Conservation (phyloP, 1,140 invertebrate species). For the Macrocentrus cingulum region DNA sequence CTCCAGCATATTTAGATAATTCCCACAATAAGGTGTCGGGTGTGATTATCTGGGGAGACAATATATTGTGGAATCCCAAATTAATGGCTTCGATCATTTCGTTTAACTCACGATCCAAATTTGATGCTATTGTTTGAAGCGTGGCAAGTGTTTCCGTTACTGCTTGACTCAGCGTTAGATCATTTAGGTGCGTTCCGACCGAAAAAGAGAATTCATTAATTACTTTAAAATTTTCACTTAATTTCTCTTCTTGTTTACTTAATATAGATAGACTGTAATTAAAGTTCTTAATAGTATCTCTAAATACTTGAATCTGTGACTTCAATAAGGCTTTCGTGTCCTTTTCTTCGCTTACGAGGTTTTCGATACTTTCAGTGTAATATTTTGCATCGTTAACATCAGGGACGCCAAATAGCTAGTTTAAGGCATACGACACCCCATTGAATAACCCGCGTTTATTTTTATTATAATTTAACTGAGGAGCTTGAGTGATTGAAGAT, state of each 20-base stretch:
- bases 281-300: conserved; percentile 28
- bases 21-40: too few relatives aligned
- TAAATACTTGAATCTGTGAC: conserved; percentile 29
- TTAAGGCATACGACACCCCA: conserved; percentile 38
- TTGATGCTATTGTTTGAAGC: too few relatives aligned
- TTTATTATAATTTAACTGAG: conserved; percentile 9
- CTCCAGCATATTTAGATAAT: too few relatives aligned
- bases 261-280: conserved; percentile 8
- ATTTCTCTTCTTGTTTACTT: conserved; percentile 22
- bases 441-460: conserved; percentile 35
- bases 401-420: conserved; percentile 44
- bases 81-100: too few relatives aligned
- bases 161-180: too few relatives aligned
- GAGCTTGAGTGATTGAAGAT: neutral
- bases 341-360: conserved; percentile 27
- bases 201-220: too few relatives aligned
- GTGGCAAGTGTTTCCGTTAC: too few relatives aligned
- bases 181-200: too few relatives aligned
- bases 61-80: too few relatives aligned
- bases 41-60: too few relatives aligned
- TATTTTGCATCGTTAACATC: conserved; percentile 37
- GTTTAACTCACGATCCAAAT: too few relatives aligned
- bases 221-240: conserved; percentile 29
- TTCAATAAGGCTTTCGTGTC: conserved; percentile 30
- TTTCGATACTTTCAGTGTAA: conserved; percentile 35